Conservation (phyloP, 2,113 vertebrate genomes). For the Capricornis sumatraensis region DNA sequence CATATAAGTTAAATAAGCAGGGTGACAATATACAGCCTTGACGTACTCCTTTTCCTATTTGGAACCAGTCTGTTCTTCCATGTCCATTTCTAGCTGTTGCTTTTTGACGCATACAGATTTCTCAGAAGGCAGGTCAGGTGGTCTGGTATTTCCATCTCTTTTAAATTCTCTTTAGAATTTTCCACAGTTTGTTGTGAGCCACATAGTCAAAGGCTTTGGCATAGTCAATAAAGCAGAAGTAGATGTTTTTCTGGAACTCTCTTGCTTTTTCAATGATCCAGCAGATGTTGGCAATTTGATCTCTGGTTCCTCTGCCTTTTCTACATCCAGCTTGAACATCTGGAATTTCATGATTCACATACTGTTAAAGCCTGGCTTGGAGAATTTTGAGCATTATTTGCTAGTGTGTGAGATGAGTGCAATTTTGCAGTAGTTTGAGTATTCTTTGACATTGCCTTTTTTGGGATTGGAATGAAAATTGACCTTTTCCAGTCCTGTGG, state of each 20-base stretch:
- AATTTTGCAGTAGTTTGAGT: fast-evolving
- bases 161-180: no score
- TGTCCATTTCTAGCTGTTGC: neutral
- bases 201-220: neutral
- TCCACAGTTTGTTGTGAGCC: neutral
- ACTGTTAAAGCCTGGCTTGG: neutral
- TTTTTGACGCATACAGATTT: neutral
- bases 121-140: neutral
- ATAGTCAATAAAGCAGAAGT: neutral
- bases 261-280: neutral
- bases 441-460: neutral
- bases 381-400: neutral
- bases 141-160: neutral
- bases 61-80: neutral
- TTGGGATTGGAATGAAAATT: neutral
- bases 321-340: neutral
- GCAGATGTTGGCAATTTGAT: neutral
- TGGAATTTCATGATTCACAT: neutral
- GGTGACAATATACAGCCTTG: neutral
- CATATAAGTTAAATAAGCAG: neutral
- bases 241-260: neutral
- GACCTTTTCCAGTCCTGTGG: neutral
- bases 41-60: fast-evolving
- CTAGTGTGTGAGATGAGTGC: neutral
- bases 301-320: neutral